Evolutionary conservation across 2,888 invertebrate genomes (phyloP), one percentile per base, ranked within the genome.

Genomic region (Calephelis perditalis): DNA sequence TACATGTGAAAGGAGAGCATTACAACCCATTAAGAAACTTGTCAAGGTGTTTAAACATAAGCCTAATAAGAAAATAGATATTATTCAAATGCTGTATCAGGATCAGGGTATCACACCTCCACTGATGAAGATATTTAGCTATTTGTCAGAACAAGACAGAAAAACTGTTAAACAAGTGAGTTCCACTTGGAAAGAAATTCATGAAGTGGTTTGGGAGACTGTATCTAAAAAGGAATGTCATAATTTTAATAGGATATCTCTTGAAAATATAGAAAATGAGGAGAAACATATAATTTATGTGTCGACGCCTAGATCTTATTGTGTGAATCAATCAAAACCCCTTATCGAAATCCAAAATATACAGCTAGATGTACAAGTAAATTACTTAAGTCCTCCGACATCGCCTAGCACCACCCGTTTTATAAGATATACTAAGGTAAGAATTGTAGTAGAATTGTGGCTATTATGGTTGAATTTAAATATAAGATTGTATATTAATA

Each of bases 391-490:
- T 63, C 86, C 89, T 35, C 83, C 84, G 45, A 77, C 75, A 36
- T 82, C 86, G 63, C 89, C 90, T n/a, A 77, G 78, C 64, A 80
- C 84, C n/a, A 84, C 78, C 36, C 78, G 75, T 67, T 90, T 89
- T 63, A 84, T 75, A 68, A 84, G 74, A 65, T 90, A 84, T 68
- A 75, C 80, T 9, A 85, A 84, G 83, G 89, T 89, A 74, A 68
- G 59, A 61, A 49, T 43, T 44, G 52, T 55, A 61, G 26, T 26
- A 26, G 4, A 26, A 26, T 26, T 26, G 26, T 26, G 26, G 3
- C 26, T 26, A 26, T 26, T 26, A 4, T 26, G 26, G 26, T 26
- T 26, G 26, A 26, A 26, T 26, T 26, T 26, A 3, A 26, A 26
- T 26, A 26, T 26, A 26, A 26, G 26, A 3, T 26, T 26, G 26